Percentiles rank a stretch among this genome's conserved stretches.
Evolutionary conservation across 2,113 vertebrate genomes (phyloP).

Genomic region (Bubalus kerabau): DNA sequence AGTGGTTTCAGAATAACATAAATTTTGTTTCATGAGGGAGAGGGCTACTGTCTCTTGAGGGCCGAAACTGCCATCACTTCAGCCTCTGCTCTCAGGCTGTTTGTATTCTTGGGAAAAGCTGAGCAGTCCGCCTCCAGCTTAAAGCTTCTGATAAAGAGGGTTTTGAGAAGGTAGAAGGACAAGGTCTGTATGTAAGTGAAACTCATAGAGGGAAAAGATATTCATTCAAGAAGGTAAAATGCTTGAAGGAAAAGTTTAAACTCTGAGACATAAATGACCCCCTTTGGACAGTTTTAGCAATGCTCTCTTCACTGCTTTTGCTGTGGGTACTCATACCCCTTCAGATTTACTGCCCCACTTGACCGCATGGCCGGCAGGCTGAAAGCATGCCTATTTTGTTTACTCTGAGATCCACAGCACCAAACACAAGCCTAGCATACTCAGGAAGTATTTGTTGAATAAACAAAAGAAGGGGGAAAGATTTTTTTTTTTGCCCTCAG

Average conservation of each 20-base stretch:
- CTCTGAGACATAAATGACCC: background rate
- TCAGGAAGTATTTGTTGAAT: background rate
- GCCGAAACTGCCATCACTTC: background rate
- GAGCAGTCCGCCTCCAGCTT: background rate
- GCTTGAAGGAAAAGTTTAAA: background rate
- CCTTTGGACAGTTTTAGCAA: background rate
- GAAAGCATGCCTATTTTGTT: background rate
- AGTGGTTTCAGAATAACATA: background rate
- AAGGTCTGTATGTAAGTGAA: background rate
- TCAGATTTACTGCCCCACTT: background rate
- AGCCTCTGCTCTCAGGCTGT: background rate
- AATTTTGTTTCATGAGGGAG: background rate
- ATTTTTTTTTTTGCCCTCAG: background rate
- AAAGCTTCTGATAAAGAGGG: background rate
- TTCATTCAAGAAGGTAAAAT: background rate
- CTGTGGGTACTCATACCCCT: background rate
- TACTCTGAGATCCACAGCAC: background rate
- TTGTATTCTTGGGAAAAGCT: background rate
- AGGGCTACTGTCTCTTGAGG: background rate
- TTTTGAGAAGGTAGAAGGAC: background rate
- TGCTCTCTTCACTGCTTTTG: background rate
- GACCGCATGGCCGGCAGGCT: accelerated
- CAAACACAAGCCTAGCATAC: background rate
- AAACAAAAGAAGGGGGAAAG: background rate
- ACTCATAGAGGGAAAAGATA: background rate